These are phyloP conservation scores for Melanargia galathea DNA, from an alignment of 2,888 invertebrate genomes.

Conservation along the genomic window DNA sequence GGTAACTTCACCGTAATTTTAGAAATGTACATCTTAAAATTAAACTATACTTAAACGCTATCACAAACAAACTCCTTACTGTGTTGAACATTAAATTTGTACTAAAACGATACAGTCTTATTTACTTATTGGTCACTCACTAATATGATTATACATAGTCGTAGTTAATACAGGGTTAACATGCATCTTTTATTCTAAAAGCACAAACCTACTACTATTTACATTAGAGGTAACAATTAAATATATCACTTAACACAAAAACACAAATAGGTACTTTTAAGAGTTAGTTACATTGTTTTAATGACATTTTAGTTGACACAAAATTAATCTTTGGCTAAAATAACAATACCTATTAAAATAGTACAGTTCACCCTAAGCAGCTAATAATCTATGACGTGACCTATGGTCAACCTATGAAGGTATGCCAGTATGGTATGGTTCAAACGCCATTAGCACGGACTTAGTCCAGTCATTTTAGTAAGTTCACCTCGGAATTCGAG, in stretches of 20 bases:
- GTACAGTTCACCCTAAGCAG: constrained; percentile 21
- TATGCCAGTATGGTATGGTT: constrained; percentile 29
- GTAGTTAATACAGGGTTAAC: constrained; percentile 21
- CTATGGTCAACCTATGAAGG: not conserved
- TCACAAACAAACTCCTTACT: constrained; percentile 27
- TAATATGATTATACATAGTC: constrained; percentile 10
- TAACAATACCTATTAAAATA: constrained; percentile 14
- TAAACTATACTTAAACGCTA: constrained; percentile 7
- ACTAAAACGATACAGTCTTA: constrained; percentile 75
- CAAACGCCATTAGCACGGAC: constrained; percentile 40
- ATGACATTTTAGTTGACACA: not conserved
- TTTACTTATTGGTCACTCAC: constrained; percentile 71
- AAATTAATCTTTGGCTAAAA: constrained; percentile 37
- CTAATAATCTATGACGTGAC: constrained; percentile 6
- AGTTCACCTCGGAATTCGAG: too few species aligned
- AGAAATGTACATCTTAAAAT: constrained; percentile 52
- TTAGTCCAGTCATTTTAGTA: too few species aligned
- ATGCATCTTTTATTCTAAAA: constrained; percentile 24
- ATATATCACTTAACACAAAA: not conserved
- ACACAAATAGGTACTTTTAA: not conserved
- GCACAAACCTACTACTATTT: constrained; percentile 21
- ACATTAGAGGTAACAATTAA: constrained; percentile 6
- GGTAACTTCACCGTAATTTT: constrained; percentile 73
- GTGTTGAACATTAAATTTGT: constrained; percentile 56
- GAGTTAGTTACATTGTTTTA: not conserved